Base-by-base conservation (phyloP, 2,113 vertebrate species). In the Carlito syrichta region DNA sequence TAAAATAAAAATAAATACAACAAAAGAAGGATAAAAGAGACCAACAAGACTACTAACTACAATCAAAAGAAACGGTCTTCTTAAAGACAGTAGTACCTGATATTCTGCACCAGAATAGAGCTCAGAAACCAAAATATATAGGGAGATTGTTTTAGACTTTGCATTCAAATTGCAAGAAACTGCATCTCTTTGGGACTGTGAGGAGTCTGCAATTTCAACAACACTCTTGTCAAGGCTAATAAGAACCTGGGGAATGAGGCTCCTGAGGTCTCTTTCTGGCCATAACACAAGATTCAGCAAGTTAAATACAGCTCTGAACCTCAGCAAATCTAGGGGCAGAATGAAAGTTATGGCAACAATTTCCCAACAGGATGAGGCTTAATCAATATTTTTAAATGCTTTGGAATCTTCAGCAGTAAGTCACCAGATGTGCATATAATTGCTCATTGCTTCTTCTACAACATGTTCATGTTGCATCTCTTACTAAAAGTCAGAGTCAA, bases 311-410 rank as follows among this genome's bases (percentile, higher is more conserved):
- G 78, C 62, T 91, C 73, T 17, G 45, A 84, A n/a, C 52, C 63
- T 91, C 92, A 63, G 94, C 63, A 95, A 90, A 95, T 73, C 71
- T 5, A 85, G 16, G 58, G 54, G 45, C 27, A 92, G 95, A 95
- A 86, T 50, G 45, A 89, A 90, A 81, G 66, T n/a, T 84, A 60
- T 11, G 45, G 54, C 74, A 92, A 62, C 78, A n/a, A 89, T 91
- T 96, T 77, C 63, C 89, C 87, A 88, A 93, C 86, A 97, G 96
- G 96, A 60, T 95, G 96, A 95, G 76, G 66, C 68, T 96, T 94
- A 91, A 97, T 97, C 96, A 87, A 96, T 98, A 95, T 95, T 95
- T 97, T 94, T 95, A 94, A 97, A 92, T 92, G 96, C 92, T 96
- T 83, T 96, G 40, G 78, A 90, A 48, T 94, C 71, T 90, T 63